Percentiles rank a stretch among this genome's conserved stretches.
These are phyloP conservation scores for Sciaenops ocellatus DNA, from an alignment of 2,797 vertebrate species.

Conservation along the genomic window DNA sequence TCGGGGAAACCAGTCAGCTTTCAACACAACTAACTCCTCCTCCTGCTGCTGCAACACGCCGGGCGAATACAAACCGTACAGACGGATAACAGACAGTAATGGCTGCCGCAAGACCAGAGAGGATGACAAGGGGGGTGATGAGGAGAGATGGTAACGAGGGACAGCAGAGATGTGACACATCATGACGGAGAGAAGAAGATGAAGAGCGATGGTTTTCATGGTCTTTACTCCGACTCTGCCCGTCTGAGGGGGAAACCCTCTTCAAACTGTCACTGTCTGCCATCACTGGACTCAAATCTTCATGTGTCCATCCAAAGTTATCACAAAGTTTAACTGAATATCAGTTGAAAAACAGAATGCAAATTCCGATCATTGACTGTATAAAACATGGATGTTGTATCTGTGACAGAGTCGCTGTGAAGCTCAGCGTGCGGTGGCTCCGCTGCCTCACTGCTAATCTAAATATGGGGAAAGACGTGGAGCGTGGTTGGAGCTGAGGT, in stretches of 20 bases:
- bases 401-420: too few relatives aligned
- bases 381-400: too few relatives aligned
- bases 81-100: constrained; percentile 23
- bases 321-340: too few relatives aligned
- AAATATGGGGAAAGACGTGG: too few relatives aligned
- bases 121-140: constrained; percentile 25
- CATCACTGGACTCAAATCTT: constrained; percentile 4
- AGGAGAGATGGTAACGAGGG: constrained; percentile 22
- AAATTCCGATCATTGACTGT: too few relatives aligned
- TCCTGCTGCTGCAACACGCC: constrained; percentile 18
- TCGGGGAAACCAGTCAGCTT: constrained; percentile 21
- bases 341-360: too few relatives aligned
- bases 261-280: not conserved
- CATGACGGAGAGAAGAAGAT: constrained; percentile 5
- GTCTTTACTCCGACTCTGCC: constrained; percentile 10
- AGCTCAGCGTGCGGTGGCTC: too few relatives aligned
- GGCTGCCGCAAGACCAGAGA: constrained; percentile 3
- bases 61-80: constrained; percentile 7
- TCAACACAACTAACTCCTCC: constrained; percentile 5
- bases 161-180: constrained; percentile 8
- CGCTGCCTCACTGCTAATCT: too few relatives aligned
- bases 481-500: too few relatives aligned
- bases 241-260: constrained; percentile 21
- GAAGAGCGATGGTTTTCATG: constrained; percentile 2
- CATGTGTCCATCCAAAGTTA: too few relatives aligned